Evolutionary conservation across 1,140 invertebrate species (phyloP).

Genomic region (Drosophila bifasciata): DNA sequence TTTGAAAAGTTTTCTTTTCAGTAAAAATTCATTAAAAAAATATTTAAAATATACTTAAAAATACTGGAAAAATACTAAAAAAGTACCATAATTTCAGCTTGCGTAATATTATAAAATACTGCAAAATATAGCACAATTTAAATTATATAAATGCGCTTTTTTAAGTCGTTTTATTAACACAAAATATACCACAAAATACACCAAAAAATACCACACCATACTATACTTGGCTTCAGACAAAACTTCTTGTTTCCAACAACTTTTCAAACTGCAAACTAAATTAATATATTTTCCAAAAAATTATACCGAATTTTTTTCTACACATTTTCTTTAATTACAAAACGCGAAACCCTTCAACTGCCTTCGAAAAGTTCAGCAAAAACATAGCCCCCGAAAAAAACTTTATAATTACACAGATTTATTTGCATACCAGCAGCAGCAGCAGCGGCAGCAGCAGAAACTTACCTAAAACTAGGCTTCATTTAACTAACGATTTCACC

Average conservation of each 20-base stretch:
- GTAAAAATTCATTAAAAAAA: too few species aligned
- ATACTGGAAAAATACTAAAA: too few species aligned
- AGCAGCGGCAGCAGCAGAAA: too few species aligned
- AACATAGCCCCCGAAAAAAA: slow-evolving; percentile 40
- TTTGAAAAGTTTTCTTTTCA: too few species aligned
- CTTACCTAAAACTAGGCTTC: slow-evolving; percentile 50
- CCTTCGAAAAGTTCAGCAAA: slow-evolving; percentile 28
- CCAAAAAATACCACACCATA: background rate
- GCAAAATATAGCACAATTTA: too few species aligned
- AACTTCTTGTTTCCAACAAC: background rate
- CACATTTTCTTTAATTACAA: slow-evolving; percentile 5
- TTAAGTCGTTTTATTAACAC: too few species aligned
- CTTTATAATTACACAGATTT: slow-evolving; percentile 48
- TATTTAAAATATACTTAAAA: too few species aligned
- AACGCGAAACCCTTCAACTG: background rate
- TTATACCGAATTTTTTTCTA: background rate
- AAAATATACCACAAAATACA: background rate
- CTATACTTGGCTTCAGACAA: background rate
- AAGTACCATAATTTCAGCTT: too few species aligned
- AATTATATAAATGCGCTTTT: too few species aligned
- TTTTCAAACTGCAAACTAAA: background rate
- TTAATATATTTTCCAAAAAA: background rate
- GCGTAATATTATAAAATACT: too few species aligned
- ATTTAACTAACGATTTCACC: slow-evolving; percentile 56
- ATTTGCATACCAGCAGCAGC: too few species aligned